These are phyloP conservation scores for Sebastes schlegelii DNA, from an alignment of 2,113 vertebrate species.

Conservation along the genomic window DNA sequence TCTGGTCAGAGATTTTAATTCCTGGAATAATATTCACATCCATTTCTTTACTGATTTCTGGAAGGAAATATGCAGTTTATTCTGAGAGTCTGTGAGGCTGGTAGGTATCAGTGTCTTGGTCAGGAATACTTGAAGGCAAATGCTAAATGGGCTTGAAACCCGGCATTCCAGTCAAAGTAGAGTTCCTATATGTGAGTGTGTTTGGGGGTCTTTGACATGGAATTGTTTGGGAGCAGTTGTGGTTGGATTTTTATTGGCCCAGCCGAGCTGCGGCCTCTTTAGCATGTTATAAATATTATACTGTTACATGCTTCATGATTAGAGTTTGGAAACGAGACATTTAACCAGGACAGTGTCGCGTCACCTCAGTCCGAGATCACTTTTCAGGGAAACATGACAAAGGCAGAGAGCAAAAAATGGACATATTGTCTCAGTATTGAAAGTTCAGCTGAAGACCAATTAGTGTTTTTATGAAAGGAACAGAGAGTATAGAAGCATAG, in stretches of 20 bases:
- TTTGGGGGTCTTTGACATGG: conserved; percentile 11
- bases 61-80: not conserved
- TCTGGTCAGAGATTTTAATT: not conserved
- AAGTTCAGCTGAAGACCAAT: conserved; percentile 33
- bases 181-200: not conserved
- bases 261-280: not conserved
- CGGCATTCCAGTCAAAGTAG: not conserved
- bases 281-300: conserved; percentile 16
- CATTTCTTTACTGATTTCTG: not conserved
- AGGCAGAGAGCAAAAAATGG: not conserved
- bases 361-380: not conserved
- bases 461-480: conserved; percentile 48
- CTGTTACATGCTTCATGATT: conserved; percentile 12
- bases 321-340: conserved; percentile 2
- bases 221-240: conserved; percentile 3
- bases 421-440: conserved; percentile 14
- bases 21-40: not conserved
- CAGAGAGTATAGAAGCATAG: conserved; percentile 31
- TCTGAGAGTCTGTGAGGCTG: not conserved
- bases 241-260: conserved; percentile 14
- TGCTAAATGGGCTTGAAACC: not conserved
- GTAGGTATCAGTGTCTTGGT: not conserved
- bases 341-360: not conserved
- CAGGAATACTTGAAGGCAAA: not conserved
- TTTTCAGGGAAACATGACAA: not conserved